Evolutionary conservation across 2,888 invertebrate genomes (phyloP).

Genomic region (Stenoptilia bipunctidactyla): DNA sequence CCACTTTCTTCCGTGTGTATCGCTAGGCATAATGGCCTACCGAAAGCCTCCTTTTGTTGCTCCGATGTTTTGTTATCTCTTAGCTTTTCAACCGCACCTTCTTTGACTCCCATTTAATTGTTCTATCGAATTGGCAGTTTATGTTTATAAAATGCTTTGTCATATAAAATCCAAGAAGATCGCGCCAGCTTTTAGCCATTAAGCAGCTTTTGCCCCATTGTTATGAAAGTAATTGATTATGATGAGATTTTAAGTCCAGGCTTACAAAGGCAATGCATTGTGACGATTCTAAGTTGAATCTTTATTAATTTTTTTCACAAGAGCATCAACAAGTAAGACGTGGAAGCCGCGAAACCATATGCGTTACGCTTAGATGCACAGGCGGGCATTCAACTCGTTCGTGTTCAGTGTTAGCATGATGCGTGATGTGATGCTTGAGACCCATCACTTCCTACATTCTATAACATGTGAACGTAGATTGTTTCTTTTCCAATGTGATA

Average conservation of each 20-base stretch:
- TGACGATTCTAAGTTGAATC: too few species aligned
- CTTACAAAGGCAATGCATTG: neutral
- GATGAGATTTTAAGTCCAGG: constrained; percentile 6
- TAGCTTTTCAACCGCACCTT: constrained; percentile 57
- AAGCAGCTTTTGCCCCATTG: constrained; percentile 33
- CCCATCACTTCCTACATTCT: constrained; percentile 46
- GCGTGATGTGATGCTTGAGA: constrained; percentile 28
- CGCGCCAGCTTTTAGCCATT: constrained; percentile 18
- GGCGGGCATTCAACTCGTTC: constrained; percentile 55
- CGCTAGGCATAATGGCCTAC: constrained; percentile 57
- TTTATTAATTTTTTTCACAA: too few species aligned
- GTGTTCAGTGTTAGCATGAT: constrained; percentile 34
- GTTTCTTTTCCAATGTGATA: too few species aligned
- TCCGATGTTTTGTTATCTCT: constrained; percentile 63
- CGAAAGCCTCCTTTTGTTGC: constrained; percentile 67
- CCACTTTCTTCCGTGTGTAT: constrained; percentile 42
- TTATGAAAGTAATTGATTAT: constrained; percentile 46
- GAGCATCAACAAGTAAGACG: constrained; percentile 21
- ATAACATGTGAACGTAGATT: neutral
- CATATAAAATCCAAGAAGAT: constrained; percentile 59
- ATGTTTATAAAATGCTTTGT: constrained; percentile 65
- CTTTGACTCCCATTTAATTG: constrained; percentile 63
- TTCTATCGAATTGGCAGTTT: constrained; percentile 63
- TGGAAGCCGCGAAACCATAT: constrained; percentile 39
- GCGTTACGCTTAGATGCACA: constrained; percentile 46